These are phyloP conservation scores for Drosophila ficusphila DNA, from an alignment of 1,140 invertebrate genomes.

Conservation along the genomic window DNA sequence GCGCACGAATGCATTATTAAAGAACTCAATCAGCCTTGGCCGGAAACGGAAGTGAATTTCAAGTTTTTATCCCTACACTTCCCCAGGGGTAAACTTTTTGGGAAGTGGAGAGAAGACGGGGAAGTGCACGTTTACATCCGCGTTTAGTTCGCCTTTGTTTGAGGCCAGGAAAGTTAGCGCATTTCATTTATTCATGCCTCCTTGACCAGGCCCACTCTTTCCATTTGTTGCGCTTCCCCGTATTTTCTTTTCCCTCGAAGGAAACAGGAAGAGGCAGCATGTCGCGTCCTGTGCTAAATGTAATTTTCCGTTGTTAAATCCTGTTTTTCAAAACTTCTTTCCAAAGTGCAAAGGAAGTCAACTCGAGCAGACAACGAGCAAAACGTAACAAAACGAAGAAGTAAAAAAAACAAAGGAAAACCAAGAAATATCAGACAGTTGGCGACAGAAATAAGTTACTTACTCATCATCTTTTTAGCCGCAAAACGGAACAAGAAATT, in stretches of 20 bases:
- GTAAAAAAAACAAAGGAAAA: conserved; percentile 27
- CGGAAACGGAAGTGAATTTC: conserved; percentile 61
- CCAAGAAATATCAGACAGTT: conserved; percentile 35
- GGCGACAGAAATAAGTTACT: conserved; percentile 62
- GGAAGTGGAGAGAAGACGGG: conserved; percentile 5
- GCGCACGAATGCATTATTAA: conserved; percentile 63
- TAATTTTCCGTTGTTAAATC: conserved; percentile 83
- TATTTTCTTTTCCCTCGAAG: conserved; percentile 31
- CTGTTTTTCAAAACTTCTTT: conserved; percentile 79
- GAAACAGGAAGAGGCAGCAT: conserved; percentile 40
- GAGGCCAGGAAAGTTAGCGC: conserved; percentile 68
- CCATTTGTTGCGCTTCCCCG: conserved; percentile 15
- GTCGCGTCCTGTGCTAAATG: conserved; percentile 71
- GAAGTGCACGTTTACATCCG: conserved; percentile 65
- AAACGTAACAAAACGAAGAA: conserved; percentile 29
- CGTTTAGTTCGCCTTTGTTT: conserved; percentile 72
- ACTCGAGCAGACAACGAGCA: conserved; percentile 71
- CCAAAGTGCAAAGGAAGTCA: conserved; percentile 79
- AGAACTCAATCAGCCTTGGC: conserved; percentile 65
- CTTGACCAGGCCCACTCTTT: conserved; percentile 45
- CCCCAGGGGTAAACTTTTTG: conserved; percentile 20
- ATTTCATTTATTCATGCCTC: conserved; percentile 80
- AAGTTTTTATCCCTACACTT: conserved; percentile 31
- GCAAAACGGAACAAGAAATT: not conserved
- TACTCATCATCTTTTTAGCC: conserved; percentile 29